Evolutionary conservation across 1,140 invertebrate species (phyloP).

Genomic region (Euura saliciscinereae): DNA sequence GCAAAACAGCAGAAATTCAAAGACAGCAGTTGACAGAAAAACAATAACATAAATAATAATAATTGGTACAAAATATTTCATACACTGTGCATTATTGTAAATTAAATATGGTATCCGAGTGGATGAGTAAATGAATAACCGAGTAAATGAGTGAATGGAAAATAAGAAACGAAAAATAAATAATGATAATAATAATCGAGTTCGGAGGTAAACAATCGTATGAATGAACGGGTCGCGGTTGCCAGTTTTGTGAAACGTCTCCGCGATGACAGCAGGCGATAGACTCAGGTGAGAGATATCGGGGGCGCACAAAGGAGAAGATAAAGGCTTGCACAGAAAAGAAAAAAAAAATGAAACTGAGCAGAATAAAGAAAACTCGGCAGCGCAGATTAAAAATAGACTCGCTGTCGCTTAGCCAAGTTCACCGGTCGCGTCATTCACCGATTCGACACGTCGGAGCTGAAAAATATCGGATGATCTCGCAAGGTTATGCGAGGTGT

Average conservation of each 20-base stretch:
- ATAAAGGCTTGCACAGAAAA: not conserved
- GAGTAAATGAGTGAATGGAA: too few relatives aligned
- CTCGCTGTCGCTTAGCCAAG: not conserved
- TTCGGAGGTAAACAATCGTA: not conserved
- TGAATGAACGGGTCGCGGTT: not conserved
- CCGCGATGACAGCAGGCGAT: not conserved
- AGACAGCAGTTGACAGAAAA: too few relatives aligned
- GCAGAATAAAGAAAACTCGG: not conserved
- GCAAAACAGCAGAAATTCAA: too few relatives aligned
- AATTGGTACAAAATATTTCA: too few relatives aligned
- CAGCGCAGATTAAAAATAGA: not conserved
- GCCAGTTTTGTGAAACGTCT: not conserved
- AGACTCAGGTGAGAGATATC: not conserved
- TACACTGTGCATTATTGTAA: too few relatives aligned
- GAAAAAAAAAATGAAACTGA: not conserved
- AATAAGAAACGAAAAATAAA: too few relatives aligned
- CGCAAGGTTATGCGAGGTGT: too few relatives aligned
- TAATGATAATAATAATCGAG: too few relatives aligned
- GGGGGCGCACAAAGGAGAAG: not conserved
- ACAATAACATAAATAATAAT: too few relatives aligned
- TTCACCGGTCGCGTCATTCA: not conserved
- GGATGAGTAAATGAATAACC: too few relatives aligned
- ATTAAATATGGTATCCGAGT: too few relatives aligned
- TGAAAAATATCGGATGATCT: not conserved
- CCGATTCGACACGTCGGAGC: not conserved